phyloP scores from a whole-genome alignment of 2,797 vertebrate genomes.

The Nannoperca obscura region DNA sequence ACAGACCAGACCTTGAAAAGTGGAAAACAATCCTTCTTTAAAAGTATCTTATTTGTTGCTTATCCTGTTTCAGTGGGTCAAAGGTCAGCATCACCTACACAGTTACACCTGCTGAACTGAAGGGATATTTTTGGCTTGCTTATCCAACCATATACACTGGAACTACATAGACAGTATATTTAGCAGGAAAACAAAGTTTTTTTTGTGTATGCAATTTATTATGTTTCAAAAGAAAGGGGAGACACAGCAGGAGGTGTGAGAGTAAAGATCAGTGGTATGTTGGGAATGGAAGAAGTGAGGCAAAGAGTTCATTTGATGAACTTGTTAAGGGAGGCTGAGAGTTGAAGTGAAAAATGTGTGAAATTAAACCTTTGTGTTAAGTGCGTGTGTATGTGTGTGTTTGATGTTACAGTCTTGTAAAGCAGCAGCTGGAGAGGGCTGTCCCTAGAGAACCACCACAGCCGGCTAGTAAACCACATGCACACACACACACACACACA shows the following conservation, averaged over 20 bases:
- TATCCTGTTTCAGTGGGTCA: constrained; percentile 30
- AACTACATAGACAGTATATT: not conserved
- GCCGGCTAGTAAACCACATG: constrained; percentile 82
- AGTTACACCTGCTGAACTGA: constrained; percentile 41
- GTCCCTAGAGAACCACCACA: constrained; percentile 81
- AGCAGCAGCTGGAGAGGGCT: constrained; percentile 85
- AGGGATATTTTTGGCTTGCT: not conserved
- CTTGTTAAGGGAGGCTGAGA: constrained; percentile 69
- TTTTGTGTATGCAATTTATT: not conserved
- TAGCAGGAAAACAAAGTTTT: not conserved
- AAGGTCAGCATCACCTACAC: constrained; percentile 38
- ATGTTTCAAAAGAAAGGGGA: constrained; percentile 5
- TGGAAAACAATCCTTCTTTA: constrained; percentile 61
- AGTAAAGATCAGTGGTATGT: constrained; percentile 32
- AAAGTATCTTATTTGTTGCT: constrained; percentile 50
- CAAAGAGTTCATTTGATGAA: constrained; percentile 74
- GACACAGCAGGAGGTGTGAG: constrained; percentile 18
- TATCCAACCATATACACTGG: not conserved
- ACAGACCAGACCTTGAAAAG: constrained; percentile 44
- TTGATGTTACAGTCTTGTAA: constrained; percentile 87
- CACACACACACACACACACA: constrained; percentile 36
- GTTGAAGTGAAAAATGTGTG: constrained; percentile 69
- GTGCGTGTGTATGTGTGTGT: constrained; percentile 72
- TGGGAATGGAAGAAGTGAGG: constrained; percentile 54
- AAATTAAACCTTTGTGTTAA: constrained; percentile 70